Evolutionary conservation across 2,888 invertebrate species (phyloP).

Genomic region (Lasioglossum figueresi): DNA sequence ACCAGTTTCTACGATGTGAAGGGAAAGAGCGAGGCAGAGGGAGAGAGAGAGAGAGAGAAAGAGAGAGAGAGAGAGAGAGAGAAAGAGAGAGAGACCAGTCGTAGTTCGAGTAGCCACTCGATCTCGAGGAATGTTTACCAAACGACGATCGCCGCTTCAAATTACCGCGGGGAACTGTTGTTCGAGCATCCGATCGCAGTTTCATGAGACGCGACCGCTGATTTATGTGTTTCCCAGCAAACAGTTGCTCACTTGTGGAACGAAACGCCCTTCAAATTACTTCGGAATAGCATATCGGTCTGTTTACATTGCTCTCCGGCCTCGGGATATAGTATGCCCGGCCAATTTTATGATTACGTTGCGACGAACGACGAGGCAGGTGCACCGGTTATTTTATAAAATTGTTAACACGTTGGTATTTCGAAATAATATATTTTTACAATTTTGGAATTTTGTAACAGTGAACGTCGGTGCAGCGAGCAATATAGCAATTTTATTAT

Average conservation of each 20-base stretch:
- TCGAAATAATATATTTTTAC: neutral
- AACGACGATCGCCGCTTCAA: neutral
- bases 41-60: neutral
- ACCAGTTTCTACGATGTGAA: neutral
- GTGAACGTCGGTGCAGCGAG: no score
- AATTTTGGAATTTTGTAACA: neutral
- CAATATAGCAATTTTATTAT: no score
- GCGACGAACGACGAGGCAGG: neutral
- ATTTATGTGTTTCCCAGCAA: slow-evolving; percentile 4
- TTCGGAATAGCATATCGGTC: slow-evolving; percentile 1
- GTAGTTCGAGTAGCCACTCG: slow-evolving; percentile 26
- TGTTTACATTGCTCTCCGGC: neutral
- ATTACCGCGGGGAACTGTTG: neutral
- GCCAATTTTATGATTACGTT: neutral
- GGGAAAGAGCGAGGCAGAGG: neutral
- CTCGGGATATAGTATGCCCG: neutral
- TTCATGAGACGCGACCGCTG: neutral
- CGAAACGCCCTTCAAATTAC: slow-evolving; percentile 2
- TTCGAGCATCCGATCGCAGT: neutral
- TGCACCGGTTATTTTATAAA: neutral
- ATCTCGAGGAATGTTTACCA: slow-evolving; percentile 15
- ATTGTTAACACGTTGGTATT: neutral
- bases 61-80: neutral
- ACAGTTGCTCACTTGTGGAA: slow-evolving; percentile 2
- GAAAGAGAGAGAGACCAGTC: neutral